Conservation (phyloP, 2,888 invertebrate species). For the Rapana venosa region DNA sequence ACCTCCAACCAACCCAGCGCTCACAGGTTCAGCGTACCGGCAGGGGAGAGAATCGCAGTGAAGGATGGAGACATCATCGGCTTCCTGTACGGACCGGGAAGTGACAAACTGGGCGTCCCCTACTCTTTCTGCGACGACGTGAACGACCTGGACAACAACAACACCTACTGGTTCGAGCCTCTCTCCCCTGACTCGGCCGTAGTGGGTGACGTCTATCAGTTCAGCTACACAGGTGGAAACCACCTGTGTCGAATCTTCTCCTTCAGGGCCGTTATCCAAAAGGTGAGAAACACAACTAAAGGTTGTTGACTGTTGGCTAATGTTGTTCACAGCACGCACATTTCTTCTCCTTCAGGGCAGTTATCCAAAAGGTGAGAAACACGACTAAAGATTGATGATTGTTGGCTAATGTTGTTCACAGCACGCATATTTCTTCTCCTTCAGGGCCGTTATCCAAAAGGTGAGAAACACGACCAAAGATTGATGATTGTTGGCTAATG, state of each 20-base stretch:
- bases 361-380: not conserved
- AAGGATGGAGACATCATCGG: constrained; percentile 27
- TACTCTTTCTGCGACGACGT: not conserved
- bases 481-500: not conserved
- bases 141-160: not conserved
- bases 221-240: not conserved
- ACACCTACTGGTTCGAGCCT: not conserved
- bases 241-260: constrained; percentile 7
- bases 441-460: not conserved
- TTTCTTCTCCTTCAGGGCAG: constrained; percentile 17
- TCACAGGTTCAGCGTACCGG: not conserved
- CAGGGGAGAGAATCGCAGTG: constrained; percentile 29
- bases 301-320: not conserved
- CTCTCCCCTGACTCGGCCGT: not conserved
- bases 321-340: no score
- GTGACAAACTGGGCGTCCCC: not conserved
- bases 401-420: not conserved
- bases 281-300: not conserved
- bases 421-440: no score
- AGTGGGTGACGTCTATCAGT: not conserved
- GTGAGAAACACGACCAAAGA: not conserved
- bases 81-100: constrained; percentile 8
- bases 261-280: not conserved
- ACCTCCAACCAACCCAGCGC: not conserved
- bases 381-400: not conserved